These are phyloP conservation scores for Rallus crepitans DNA, from an alignment of 2,797 vertebrate genomes.

Conservation along the genomic window DNA sequence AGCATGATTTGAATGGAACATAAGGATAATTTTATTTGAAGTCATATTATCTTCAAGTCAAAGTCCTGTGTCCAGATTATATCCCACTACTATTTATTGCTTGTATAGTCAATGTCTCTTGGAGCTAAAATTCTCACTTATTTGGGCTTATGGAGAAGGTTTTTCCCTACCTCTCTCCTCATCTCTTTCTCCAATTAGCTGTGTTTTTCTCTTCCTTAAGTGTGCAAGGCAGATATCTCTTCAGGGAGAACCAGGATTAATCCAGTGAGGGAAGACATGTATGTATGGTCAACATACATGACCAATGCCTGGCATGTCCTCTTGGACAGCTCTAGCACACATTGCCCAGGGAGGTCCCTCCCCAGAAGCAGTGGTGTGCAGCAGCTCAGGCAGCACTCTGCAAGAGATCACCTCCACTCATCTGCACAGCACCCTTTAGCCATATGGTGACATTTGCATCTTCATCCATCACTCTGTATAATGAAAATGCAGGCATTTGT, in stretches of 20 bases:
- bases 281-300: too few relatives aligned
- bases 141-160: neutral
- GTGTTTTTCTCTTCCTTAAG: neutral
- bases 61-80: neutral
- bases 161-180: neutral
- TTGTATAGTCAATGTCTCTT: neutral
- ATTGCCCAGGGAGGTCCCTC: accelerated
- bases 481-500: constrained; percentile 32
- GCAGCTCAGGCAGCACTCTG: accelerated
- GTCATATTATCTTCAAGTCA: neutral
- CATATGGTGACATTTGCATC: constrained; percentile 49
- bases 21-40: constrained; percentile 1
- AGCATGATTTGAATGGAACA: neutral
- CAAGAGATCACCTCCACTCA: neutral
- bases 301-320: neutral
- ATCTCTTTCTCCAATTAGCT: neutral
- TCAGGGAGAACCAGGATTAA: neutral
- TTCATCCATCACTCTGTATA: neutral
- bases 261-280: neutral
- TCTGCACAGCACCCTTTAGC: neutral
- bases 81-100: neutral
- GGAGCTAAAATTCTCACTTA: neutral
- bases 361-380: accelerated
- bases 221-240: neutral
- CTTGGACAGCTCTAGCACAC: neutral